Evolutionary conservation across 1,140 invertebrate genomes (phyloP).

Genomic region (Eciton burchellii): DNA sequence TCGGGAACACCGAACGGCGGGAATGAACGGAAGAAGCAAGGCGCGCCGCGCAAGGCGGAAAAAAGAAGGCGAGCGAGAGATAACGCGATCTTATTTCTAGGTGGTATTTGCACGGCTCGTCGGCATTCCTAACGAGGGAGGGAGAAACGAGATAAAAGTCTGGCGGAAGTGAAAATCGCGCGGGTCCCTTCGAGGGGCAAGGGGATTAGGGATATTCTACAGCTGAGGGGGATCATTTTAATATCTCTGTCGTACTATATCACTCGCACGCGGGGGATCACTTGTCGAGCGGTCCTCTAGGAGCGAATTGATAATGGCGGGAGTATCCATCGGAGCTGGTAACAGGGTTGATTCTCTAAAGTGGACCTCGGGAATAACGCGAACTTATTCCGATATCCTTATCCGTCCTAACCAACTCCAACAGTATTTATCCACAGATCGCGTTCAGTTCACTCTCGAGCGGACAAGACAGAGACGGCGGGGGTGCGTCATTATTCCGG

Average conservation of each 20-base stretch:
- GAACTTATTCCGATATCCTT: too few relatives aligned
- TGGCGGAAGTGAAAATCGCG: constrained; percentile 46
- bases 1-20: constrained; percentile 62
- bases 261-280: neutral
- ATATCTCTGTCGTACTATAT: constrained; percentile 37
- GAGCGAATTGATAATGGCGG: too few relatives aligned
- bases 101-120: constrained; percentile 70
- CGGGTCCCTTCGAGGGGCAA: too few relatives aligned
- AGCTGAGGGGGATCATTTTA: constrained; percentile 51
- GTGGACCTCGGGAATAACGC: too few relatives aligned
- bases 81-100: constrained; percentile 72
- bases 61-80: constrained; percentile 62
- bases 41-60: constrained; percentile 3
- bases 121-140: constrained; percentile 60
- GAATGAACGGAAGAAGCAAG: constrained; percentile 34
- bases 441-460: neutral
- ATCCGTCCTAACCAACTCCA: neutral
- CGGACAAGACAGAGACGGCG: neutral
- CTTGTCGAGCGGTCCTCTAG: too few relatives aligned
- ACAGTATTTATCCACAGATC: neutral
- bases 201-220: too few relatives aligned
- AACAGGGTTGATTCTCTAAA: too few relatives aligned
- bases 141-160: constrained; percentile 20
- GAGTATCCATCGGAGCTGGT: too few relatives aligned
- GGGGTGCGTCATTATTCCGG: neutral